A percentile compares a stretch with the other conserved stretches of the same genome.
phyloP scores from a whole-genome alignment of 2,113 vertebrate species.

The Hypomesus transpacificus region DNA sequence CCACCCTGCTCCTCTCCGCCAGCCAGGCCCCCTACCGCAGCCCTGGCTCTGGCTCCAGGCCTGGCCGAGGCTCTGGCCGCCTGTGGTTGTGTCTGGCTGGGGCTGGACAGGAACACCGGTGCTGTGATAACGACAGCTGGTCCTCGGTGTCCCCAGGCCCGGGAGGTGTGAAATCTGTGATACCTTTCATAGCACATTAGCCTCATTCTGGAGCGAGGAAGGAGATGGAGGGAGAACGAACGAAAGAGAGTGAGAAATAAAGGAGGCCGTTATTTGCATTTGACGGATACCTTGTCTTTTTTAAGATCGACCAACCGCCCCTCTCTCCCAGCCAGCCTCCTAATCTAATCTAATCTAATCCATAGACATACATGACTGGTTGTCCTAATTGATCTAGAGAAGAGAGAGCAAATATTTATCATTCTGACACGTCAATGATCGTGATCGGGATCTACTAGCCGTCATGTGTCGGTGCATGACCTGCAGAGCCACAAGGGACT shows the following conservation, averaged over 20 bases:
- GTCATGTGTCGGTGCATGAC: conserved; percentile 63
- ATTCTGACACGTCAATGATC: conserved; percentile 62
- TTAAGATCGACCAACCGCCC: not conserved
- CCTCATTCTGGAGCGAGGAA: conserved; percentile 62
- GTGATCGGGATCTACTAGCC: conserved; percentile 50
- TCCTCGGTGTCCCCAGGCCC: conserved; percentile 66
- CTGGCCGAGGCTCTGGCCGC: conserved; percentile 29
- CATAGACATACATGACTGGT: conserved; percentile 51
- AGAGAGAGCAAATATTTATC: conserved; percentile 61
- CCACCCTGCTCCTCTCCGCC: not conserved
- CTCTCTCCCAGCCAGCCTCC: not conserved
- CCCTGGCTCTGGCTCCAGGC: no score
- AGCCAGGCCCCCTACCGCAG: no score
- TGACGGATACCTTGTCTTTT: conserved; percentile 22
- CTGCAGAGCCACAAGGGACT: conserved; percentile 36
- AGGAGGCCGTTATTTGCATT: conserved; percentile 37
- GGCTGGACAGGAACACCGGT: conserved; percentile 68
- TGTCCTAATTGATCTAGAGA: conserved; percentile 60
- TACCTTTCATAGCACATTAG: conserved; percentile 74
- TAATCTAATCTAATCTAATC: conserved; percentile 27
- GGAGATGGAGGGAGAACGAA: conserved; percentile 22
- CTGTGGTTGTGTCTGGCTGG: conserved; percentile 55
- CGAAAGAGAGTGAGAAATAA: conserved; percentile 17
- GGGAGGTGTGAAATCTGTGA: conserved; percentile 73
- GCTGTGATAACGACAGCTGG: conserved; percentile 77